These are phyloP conservation scores for Numenius phaeopus DNA, from an alignment of 2,797 vertebrate genomes.

Conservation along the genomic window DNA sequence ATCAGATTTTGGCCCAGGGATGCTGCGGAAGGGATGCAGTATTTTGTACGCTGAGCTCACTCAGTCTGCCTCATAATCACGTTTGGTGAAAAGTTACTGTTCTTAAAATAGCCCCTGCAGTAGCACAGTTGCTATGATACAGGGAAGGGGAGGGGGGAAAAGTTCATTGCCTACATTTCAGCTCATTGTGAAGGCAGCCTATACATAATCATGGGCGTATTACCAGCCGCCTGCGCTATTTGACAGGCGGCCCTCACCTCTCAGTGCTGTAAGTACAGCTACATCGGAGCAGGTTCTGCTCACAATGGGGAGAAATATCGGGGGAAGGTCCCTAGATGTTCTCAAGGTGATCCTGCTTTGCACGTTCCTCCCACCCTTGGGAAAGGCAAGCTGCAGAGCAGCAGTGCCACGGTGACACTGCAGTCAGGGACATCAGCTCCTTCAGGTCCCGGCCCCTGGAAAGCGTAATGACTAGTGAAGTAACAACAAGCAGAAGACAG, in stretches of 20 bases:
- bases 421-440: neutral
- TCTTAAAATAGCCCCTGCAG: slow-evolving; percentile 79
- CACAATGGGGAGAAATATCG: neutral
- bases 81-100: slow-evolving; percentile 74
- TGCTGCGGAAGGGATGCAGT: slow-evolving; percentile 26
- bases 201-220: neutral
- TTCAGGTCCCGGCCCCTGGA: neutral
- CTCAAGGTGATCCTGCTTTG: neutral
- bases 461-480: neutral
- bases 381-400: neutral
- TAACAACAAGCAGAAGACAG: neutral
- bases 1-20: slow-evolving; percentile 40
- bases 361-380: accelerated
- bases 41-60: slow-evolving; percentile 51
- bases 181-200: slow-evolving; percentile 25
- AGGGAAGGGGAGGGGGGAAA: slow-evolving; percentile 32
- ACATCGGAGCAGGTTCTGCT: neutral
- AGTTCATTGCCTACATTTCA: slow-evolving; percentile 46
- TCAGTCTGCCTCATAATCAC: slow-evolving; percentile 64
- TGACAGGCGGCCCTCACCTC: neutral
- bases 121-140: slow-evolving; percentile 79
- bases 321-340: neutral
- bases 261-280: neutral
- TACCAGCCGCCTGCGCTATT: neutral
- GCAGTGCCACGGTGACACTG: neutral